Evolutionary conservation across 2,113 vertebrate species (phyloP).

Genomic region (Vanacampus margaritifer): DNA sequence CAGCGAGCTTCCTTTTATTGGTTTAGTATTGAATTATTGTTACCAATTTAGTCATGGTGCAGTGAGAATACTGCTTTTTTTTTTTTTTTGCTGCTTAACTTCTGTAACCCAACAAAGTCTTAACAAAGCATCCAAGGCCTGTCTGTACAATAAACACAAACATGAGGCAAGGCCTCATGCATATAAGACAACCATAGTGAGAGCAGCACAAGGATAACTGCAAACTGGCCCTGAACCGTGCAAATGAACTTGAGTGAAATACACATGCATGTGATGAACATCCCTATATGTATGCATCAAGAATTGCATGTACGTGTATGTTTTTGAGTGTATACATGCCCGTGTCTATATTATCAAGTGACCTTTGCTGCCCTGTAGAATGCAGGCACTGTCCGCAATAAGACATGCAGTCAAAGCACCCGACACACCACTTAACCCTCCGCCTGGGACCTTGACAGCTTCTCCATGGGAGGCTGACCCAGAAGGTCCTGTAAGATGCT

Average conservation of each 20-base stretch:
- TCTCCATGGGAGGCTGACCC: slow-evolving; percentile 63
- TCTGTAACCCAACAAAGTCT: neutral
- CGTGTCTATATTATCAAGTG: slow-evolving; percentile 53
- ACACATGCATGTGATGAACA: slow-evolving; percentile 19
- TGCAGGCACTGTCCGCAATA: slow-evolving; percentile 42
- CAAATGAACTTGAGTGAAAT: slow-evolving; percentile 34
- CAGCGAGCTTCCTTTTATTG: neutral
- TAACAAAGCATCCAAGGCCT: slow-evolving; percentile 11
- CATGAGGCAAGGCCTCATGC: slow-evolving; percentile 19
- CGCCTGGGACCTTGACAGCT: slow-evolving; percentile 66
- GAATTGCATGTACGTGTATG: slow-evolving; percentile 8
- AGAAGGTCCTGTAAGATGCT: slow-evolving; percentile 52
- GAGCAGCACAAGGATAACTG: slow-evolving; percentile 33
- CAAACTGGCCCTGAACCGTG: slow-evolving; percentile 44
- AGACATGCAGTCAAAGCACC: slow-evolving; percentile 43
- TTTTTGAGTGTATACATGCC: neutral
- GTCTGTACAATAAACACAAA: slow-evolving; percentile 14
- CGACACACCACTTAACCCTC: slow-evolving; percentile 65
- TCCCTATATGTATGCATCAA: slow-evolving; percentile 17
- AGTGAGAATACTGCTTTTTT: neutral
- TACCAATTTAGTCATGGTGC: neutral
- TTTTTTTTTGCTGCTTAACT: neutral
- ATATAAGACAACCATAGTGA: slow-evolving; percentile 27
- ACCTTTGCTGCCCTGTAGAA: slow-evolving; percentile 50
- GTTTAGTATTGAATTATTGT: slow-evolving; percentile 1